These are phyloP conservation scores for Andrena camellia DNA, from an alignment of 2,888 invertebrate species.

Conservation along the genomic window DNA sequence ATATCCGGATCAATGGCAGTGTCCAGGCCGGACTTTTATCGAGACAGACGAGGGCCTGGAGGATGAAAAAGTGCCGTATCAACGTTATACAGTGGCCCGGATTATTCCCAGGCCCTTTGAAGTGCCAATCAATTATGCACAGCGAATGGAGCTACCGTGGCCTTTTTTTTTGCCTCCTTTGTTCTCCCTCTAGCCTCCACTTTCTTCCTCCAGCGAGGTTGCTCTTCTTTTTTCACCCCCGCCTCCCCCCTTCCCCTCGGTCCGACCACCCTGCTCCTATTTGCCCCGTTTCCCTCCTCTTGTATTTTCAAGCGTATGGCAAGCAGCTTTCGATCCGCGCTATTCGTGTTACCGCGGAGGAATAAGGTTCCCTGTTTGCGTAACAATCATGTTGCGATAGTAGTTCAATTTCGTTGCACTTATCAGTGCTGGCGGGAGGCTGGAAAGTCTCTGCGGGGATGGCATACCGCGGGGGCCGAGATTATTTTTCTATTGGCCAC, in stretches of 20 bases:
- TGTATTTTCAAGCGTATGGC: neutral
- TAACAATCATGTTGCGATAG: neutral
- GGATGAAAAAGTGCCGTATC: conserved; percentile 60
- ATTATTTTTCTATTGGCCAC: conserved; percentile 49
- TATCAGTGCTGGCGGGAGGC: neutral
- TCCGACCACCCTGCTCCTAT: neutral
- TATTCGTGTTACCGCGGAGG: neutral
- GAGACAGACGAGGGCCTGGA: conserved; percentile 21
- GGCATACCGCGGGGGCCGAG: conserved; percentile 25
- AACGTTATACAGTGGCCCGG: conserved; percentile 51
- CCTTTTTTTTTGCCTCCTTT: conserved; percentile 37
- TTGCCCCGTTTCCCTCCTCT: neutral
- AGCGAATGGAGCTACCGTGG: conserved; percentile 54
- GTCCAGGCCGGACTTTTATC: conserved; percentile 55
- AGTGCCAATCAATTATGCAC: conserved; percentile 74
- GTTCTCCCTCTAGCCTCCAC: conserved; percentile 26
- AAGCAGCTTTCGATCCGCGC: neutral
- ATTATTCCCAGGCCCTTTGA: conserved; percentile 71
- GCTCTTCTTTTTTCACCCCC: neutral
- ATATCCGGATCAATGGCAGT: conserved; percentile 56
- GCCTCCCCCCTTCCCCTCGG: neutral
- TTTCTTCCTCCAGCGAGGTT: conserved; percentile 2
- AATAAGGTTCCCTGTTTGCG: neutral
- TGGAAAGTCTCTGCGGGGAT: neutral
- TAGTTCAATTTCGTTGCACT: neutral